phyloP scores from a whole-genome alignment of 2,113 vertebrate genomes.

The Tachysurus vachellii region DNA sequence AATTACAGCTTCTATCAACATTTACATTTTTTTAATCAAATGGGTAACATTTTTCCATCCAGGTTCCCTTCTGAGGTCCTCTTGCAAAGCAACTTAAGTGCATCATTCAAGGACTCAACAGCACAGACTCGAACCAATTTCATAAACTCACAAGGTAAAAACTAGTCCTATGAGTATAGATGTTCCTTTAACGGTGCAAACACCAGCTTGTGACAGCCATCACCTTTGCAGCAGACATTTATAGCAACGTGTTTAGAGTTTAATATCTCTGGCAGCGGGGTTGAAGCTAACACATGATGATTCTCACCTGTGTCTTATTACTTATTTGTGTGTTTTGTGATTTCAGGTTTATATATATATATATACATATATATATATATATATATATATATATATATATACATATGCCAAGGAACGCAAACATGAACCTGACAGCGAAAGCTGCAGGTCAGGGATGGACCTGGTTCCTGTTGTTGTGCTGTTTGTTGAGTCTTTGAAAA shows the following conservation, averaged over 20 bases:
- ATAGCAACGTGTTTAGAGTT: neutral
- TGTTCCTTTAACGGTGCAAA: neutral
- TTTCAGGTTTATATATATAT: too few species aligned
- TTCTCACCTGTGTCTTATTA: too few species aligned
- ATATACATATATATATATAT: too few species aligned
- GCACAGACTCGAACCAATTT: neutral
- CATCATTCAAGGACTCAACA: neutral
- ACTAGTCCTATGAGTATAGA: neutral
- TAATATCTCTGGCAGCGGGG: neutral
- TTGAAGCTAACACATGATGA: too few species aligned
- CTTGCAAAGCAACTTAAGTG: neutral
- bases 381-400: too few species aligned
- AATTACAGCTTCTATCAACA: neutral
- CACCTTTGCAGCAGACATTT: neutral
- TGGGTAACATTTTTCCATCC: conserved; percentile 3
- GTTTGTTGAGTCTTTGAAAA: too few species aligned
- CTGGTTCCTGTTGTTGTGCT: too few species aligned
- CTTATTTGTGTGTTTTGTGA: too few species aligned
- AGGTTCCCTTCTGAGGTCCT: neutral
- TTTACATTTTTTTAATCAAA: neutral
- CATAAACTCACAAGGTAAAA: neutral
- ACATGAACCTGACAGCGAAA: too few species aligned
- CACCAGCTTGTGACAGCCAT: neutral
- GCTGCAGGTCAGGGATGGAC: too few species aligned
- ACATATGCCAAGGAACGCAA: too few species aligned